A percentile compares a stretch with the other conserved stretches of the same genome.
These are phyloP conservation scores for Erynnis tages DNA, from an alignment of 2,888 invertebrate genomes.

Conservation along the genomic window DNA sequence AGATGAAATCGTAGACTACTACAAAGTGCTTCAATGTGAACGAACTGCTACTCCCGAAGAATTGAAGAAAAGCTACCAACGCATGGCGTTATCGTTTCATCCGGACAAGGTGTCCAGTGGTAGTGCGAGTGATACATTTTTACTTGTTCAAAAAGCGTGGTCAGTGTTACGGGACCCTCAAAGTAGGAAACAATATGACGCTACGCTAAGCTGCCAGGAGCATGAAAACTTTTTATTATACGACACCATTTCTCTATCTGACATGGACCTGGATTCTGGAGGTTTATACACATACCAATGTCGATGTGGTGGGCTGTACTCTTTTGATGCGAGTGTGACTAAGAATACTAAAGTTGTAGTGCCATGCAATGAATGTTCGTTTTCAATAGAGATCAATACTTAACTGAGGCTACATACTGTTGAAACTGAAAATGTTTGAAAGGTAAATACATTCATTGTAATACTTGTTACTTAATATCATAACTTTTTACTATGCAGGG, in stretches of 20 bases:
- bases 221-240: constrained; percentile 82
- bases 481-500: too few relatives aligned
- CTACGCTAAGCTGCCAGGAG: constrained; percentile 79
- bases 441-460: too few relatives aligned
- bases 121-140: constrained; percentile 50
- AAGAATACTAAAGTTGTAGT: constrained; percentile 67
- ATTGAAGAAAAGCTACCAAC: constrained; percentile 83
- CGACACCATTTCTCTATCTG: constrained; percentile 74
- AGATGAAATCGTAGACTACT: constrained; percentile 62
- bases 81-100: constrained; percentile 78
- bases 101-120: constrained; percentile 78
- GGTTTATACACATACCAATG: constrained; percentile 80
- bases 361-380: constrained; percentile 88
- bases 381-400: constrained; percentile 82
- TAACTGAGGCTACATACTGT: not conserved
- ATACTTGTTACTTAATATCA: too few relatives aligned
- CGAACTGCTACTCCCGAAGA: constrained; percentile 78
- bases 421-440: too few relatives aligned
- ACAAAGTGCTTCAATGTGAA: constrained; percentile 79
- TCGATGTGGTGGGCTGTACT: constrained; percentile 86
- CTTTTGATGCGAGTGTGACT: constrained; percentile 51
- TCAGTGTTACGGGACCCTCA: constrained; percentile 83
- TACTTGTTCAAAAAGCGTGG: constrained; percentile 86
- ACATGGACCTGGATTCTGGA: constrained; percentile 67
- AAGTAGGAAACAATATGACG: constrained; percentile 84